These are phyloP conservation scores for Acanthosepion esculentum DNA, from an alignment of 2,888 invertebrate species.

Conservation along the genomic window DNA sequence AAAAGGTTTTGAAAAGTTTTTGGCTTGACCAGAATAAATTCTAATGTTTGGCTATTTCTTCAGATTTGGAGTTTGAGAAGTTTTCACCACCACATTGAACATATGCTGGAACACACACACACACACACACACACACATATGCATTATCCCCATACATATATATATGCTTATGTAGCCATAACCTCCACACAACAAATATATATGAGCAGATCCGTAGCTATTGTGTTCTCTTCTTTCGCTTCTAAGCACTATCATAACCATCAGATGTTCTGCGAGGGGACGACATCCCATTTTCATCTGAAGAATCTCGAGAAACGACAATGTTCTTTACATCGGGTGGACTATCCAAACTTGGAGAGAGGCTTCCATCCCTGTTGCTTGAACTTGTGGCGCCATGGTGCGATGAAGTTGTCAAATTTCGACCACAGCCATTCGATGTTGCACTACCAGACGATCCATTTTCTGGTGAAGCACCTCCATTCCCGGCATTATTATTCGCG, in stretches of 20 bases:
- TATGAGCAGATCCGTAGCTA: not conserved
- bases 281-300: slow-evolving; percentile 38
- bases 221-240: not conserved
- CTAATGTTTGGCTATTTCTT: no score
- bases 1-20: not conserved
- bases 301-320: slow-evolving; percentile 8
- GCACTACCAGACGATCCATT: not conserved
- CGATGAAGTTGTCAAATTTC: not conserved
- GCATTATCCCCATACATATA: not conserved
- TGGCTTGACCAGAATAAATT: no score
- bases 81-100: no score
- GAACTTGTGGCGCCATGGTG: not conserved
- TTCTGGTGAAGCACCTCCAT: not conserved
- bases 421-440: slow-evolving; percentile 3
- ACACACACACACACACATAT: not conserved
- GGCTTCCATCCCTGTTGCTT: slow-evolving; percentile 41
- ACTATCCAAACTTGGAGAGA: slow-evolving; percentile 36
- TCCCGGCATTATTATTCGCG: not conserved
- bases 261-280: slow-evolving; percentile 38
- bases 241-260: slow-evolving; percentile 36
- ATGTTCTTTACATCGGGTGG: not conserved
- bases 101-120: not conserved
- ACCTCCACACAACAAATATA: not conserved
- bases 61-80: no score
- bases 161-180: not conserved